Percentiles rank a stretch among this genome's conserved stretches.
These are phyloP conservation scores for Columba janthina DNA, from an alignment of 2,113 vertebrate genomes.

Conservation along the genomic window DNA sequence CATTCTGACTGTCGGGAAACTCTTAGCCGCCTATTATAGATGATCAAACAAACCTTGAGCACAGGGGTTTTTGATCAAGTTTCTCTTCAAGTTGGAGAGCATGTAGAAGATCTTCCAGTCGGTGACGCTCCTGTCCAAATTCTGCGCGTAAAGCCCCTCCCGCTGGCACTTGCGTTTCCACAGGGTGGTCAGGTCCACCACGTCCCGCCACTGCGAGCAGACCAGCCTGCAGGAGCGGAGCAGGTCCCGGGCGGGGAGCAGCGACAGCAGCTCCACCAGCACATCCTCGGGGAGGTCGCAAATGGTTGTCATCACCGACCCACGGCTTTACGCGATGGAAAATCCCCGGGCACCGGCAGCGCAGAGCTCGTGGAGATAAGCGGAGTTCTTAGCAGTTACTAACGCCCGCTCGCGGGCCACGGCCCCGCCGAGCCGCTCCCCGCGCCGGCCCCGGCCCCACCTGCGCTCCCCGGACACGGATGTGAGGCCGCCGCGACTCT, in stretches of 20 bases:
- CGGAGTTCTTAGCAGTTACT: fast-evolving
- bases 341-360: no score
- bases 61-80: slow-evolving; percentile 75
- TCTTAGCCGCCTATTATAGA: not conserved
- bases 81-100: slow-evolving; percentile 61
- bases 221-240: slow-evolving; percentile 66
- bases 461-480: not conserved
- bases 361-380: not conserved
- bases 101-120: slow-evolving; percentile 79
- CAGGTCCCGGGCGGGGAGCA: slow-evolving; percentile 71
- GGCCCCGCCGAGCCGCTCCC: not conserved
- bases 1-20: not conserved
- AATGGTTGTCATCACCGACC: slow-evolving; percentile 19
- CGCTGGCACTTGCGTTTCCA: slow-evolving; percentile 79
- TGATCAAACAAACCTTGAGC: slow-evolving; percentile 71
- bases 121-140: slow-evolving; percentile 15
- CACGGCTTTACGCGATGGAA: fast-evolving
- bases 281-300: slow-evolving; percentile 69
- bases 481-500: not conserved
- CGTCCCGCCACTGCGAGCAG: slow-evolving; percentile 72
- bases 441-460: no score
- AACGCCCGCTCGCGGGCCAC: not conserved
- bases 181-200: slow-evolving; percentile 73
- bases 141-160: slow-evolving; percentile 34
- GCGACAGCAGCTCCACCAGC: slow-evolving; percentile 74